Conservation (phyloP, 1,140 invertebrate genomes). For the Magallana angulata region DNA sequence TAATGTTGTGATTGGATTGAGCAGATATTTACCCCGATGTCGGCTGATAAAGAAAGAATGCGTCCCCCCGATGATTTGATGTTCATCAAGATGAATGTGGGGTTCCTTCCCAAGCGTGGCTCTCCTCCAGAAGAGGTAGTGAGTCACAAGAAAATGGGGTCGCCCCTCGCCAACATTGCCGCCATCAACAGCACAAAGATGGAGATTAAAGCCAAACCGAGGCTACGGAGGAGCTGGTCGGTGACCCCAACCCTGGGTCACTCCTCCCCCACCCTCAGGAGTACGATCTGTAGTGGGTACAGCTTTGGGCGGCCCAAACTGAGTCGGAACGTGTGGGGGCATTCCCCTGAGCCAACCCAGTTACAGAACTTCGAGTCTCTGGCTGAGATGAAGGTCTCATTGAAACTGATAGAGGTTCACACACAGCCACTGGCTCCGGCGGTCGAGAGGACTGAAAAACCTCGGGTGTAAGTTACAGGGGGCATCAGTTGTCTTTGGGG, state of each 20-base stretch:
- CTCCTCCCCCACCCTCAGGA: background rate
- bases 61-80: slow-evolving; percentile 17
- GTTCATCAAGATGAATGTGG: slow-evolving; percentile 49
- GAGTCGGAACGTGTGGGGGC: slow-evolving; percentile 19
- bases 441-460: background rate
- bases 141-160: background rate
- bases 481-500: background rate
- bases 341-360: slow-evolving; percentile 3
- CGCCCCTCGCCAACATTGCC: slow-evolving; percentile 6
- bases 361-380: background rate
- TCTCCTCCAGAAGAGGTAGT: background rate
- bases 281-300: slow-evolving; percentile 15
- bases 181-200: slow-evolving; percentile 52
- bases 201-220: slow-evolving; percentile 54
- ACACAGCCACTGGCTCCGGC: background rate
- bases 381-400: slow-evolving; percentile 36
- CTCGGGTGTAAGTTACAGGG: background rate
- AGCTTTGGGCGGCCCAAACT: slow-evolving; percentile 32
- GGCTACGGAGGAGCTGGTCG: slow-evolving; percentile 44
- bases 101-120: slow-evolving; percentile 36
- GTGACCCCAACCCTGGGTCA: slow-evolving; percentile 34
- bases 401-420: slow-evolving; percentile 38
- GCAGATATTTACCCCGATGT: background rate
- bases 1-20: background rate
- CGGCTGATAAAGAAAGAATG: background rate